Evolutionary conservation across 2,888 invertebrate genomes (phyloP), one percentile per base, ranked within the genome.

Genomic region (Drosophila tripunctata): DNA sequence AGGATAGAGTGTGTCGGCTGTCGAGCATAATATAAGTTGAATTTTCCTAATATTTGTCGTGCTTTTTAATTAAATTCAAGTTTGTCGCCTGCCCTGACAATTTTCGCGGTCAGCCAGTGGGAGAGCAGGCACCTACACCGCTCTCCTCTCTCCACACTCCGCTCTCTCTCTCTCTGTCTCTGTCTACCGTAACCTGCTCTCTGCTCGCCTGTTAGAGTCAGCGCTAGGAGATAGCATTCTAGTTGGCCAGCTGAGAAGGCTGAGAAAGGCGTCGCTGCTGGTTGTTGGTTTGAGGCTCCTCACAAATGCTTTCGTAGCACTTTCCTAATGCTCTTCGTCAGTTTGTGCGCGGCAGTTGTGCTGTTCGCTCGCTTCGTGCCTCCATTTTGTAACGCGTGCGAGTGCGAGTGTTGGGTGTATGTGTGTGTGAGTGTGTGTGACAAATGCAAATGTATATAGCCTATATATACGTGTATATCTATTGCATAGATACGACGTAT

Each of bases 41-140:
- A 43, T 61, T 58, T 55, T 52, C 54, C 40, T 30, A 65, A 55
- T 63, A 51, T 52, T 72, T 60, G 63, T 66, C 44, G 41, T 70
- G 71, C 30, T 55, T 68, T 84, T 75, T 77, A 74, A 78, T 88
- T 75, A 75, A 78, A 79, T 86, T 79, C 74, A 79, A 85, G 72
- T 77, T 87, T 87, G 86, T 84, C 76, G 74, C 69, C 76, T 66
- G 69, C 73, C 55, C 52, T 79, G 80, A 61, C 76, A 72, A 67
- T 74, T 74, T 88, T 83, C 79, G 83, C 84, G 83, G 83, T 78
- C 88, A 78, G 52, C 47, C 8, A 54, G 61, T 30, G 36, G 60
- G 30, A 35, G 52, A 55, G 51, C 44, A 19, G 19, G 27, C n/a
- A 12, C n/a, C n/a, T n/a, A n/a, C n/a, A n/a, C n/a, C 22, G 41